Conservation (phyloP, 1,140 invertebrate species). For the Palaemon carinicauda region DNA sequence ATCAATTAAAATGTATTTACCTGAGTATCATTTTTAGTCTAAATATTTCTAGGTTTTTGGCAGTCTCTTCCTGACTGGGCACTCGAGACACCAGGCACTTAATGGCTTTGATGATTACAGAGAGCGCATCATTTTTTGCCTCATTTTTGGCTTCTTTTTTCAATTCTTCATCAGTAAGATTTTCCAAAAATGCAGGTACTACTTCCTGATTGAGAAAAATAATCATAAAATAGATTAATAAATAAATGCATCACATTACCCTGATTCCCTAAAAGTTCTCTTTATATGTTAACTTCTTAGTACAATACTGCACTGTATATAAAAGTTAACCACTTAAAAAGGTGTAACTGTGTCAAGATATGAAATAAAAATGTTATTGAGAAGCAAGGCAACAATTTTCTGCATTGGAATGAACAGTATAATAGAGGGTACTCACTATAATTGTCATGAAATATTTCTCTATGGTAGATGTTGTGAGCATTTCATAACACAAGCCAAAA, state of each 20-base stretch:
- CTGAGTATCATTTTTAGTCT: slow-evolving; percentile 93
- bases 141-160: slow-evolving; percentile 97
- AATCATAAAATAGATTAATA: not conserved
- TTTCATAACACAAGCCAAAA: slow-evolving; percentile 91
- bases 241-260: not conserved
- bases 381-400: not conserved
- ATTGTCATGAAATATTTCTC: slow-evolving; percentile 93
- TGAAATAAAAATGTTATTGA: not conserved
- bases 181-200: slow-evolving; percentile 89
- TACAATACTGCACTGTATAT: too few relatives aligned
- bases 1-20: slow-evolving; percentile 61
- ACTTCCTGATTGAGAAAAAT: slow-evolving; percentile 75
- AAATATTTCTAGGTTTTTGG: slow-evolving; percentile 92
- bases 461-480: slow-evolving; percentile 88
- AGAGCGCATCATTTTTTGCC: slow-evolving; percentile 91
- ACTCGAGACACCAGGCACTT: slow-evolving; percentile 85
- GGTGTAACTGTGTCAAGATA: not conserved
- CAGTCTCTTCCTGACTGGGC: slow-evolving; percentile 82
- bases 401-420: too few relatives aligned
- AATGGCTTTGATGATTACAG: slow-evolving; percentile 86
- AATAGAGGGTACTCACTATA: slow-evolving; percentile 73
- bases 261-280: too few relatives aligned
- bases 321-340: not conserved
- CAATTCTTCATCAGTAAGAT: slow-evolving; percentile 95
- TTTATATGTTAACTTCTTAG: too few relatives aligned